These are phyloP conservation scores for Rhodeus uyekii DNA, from an alignment of 2,797 vertebrate species.

Conservation along the genomic window DNA sequence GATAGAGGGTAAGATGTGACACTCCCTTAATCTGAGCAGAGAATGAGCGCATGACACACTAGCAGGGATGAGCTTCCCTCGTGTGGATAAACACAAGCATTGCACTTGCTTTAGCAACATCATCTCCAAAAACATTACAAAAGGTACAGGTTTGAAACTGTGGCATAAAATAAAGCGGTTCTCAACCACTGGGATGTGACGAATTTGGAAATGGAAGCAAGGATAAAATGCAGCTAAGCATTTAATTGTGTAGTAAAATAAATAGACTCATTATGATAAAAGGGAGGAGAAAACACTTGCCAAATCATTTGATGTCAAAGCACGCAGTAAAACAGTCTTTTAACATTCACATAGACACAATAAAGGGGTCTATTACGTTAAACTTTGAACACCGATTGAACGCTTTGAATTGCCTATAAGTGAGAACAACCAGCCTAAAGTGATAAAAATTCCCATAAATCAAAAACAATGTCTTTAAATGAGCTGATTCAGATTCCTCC, in stretches of 20 bases:
- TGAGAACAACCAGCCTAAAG: too few relatives aligned
- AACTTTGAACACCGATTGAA: too few relatives aligned
- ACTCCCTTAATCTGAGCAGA: not conserved
- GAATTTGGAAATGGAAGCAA: not conserved
- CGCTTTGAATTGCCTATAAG: too few relatives aligned
- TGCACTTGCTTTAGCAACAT: not conserved
- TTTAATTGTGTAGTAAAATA: not conserved
- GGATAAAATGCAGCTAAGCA: not conserved
- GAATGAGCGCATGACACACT: not conserved
- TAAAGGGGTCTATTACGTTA: too few relatives aligned
- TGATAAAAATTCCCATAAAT: too few relatives aligned
- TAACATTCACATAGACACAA: too few relatives aligned
- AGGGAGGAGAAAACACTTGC: not conserved
- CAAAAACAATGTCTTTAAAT: too few relatives aligned
- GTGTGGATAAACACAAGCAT: constrained; percentile 59
- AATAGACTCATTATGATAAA: not conserved
- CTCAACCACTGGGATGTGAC: not conserved
- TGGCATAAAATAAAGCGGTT: not conserved
- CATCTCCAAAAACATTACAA: not conserved
- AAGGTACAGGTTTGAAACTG: not conserved
- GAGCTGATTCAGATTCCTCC: too few relatives aligned
- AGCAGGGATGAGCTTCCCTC: constrained; percentile 65
- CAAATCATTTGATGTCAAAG: not conserved
- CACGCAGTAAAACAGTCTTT: too few relatives aligned
- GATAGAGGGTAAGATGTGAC: not conserved